Percentiles rank a stretch among this genome's conserved stretches.
phyloP scores from a whole-genome alignment of 2,888 invertebrate species.

The Cheilosia vernalis region DNA sequence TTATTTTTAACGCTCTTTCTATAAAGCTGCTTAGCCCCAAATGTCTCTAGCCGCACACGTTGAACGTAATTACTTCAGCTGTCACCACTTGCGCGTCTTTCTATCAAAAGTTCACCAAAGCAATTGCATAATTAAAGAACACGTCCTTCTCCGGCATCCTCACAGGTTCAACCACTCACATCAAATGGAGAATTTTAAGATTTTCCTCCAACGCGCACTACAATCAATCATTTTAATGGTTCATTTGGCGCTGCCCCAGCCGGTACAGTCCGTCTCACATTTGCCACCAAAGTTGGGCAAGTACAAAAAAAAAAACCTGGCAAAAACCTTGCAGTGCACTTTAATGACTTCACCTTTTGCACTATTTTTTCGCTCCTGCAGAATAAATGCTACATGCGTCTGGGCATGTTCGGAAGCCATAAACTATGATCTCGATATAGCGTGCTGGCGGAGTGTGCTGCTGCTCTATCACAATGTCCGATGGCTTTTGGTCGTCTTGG shows the following conservation, averaged over 20 bases:
- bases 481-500: constrained; percentile 37
- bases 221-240: constrained; percentile 74
- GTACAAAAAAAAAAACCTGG: not conserved
- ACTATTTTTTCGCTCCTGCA: not conserved
- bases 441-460: not conserved
- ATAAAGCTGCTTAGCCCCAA: too few relatives aligned
- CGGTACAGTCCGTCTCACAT: constrained; percentile 40
- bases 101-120: constrained; percentile 27
- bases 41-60: not conserved
- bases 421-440: constrained; percentile 66
- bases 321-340: constrained; percentile 35
- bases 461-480: constrained; percentile 48
- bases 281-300: constrained; percentile 21
- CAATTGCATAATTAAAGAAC: constrained; percentile 67
- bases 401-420: constrained; percentile 73
- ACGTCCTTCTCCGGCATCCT: constrained; percentile 1
- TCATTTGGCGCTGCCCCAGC: constrained; percentile 58
- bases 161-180: not conserved
- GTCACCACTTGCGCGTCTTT: not conserved
- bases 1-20: too few relatives aligned
- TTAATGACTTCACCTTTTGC: constrained; percentile 65
- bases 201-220: constrained; percentile 3
- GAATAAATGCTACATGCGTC: constrained; percentile 64
- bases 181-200: constrained; percentile 33
- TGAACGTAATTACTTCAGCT: constrained; percentile 10